phyloP scores from a whole-genome alignment of 2,113 vertebrate species.

The Gorsachius goisagi region DNA sequence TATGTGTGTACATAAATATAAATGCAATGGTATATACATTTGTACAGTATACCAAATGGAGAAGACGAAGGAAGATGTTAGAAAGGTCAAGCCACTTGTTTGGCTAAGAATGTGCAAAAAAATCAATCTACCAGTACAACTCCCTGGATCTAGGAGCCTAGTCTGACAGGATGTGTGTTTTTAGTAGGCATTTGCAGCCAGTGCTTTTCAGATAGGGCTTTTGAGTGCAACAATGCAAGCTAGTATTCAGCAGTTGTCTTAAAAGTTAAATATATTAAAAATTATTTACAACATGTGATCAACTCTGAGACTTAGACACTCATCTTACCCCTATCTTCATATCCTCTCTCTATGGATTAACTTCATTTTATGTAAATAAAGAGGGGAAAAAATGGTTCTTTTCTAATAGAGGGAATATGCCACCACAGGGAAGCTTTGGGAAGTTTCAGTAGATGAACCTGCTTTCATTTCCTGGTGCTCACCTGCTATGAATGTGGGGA shows the following conservation, averaged over 20 bases:
- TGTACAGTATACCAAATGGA: neutral
- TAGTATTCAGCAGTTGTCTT: neutral
- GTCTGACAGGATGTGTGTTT: rapidly evolving
- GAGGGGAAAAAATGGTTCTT: rapidly evolving
- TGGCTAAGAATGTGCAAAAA: neutral
- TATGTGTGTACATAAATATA: rapidly evolving
- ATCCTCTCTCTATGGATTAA: neutral
- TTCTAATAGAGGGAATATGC: neutral
- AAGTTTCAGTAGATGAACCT: neutral
- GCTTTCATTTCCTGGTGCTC: neutral
- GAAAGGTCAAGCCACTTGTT: neutral
- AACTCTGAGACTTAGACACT: neutral
- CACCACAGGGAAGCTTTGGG: neutral
- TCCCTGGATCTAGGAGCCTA: neutral
- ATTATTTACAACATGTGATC: neutral
- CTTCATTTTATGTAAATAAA: neutral
- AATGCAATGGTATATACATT: too few relatives aligned
- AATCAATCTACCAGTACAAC: neutral
- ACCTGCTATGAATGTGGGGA: neutral
- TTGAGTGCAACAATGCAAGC: neutral
- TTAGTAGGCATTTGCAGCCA: neutral
- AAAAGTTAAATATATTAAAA: neutral
- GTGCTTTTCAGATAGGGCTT: neutral
- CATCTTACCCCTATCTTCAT: neutral
- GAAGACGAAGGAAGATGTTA: neutral